Conservation (phyloP, 2,797 vertebrate species). For the Champsocephalus gunnari region DNA sequence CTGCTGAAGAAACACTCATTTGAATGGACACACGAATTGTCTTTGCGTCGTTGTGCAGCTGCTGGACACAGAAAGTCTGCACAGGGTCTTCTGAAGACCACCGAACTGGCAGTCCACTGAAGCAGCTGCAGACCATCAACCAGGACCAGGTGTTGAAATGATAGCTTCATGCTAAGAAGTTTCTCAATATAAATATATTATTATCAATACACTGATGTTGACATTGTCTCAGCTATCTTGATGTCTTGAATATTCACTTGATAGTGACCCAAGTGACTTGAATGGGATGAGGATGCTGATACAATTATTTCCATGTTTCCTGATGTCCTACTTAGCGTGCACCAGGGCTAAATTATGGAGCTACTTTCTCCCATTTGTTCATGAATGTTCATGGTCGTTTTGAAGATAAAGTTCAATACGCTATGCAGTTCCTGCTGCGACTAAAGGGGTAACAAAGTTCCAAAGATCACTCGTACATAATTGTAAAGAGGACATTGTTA, state of each 20-base stretch:
- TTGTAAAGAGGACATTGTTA: too few species aligned
- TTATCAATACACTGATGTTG: not conserved
- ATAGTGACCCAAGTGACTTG: too few species aligned
- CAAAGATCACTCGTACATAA: too few species aligned
- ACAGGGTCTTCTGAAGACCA: not conserved
- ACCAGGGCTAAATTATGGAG: too few species aligned
- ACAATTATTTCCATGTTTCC: not conserved
- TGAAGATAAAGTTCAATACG: too few species aligned
- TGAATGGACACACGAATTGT: slow-evolving; percentile 50
- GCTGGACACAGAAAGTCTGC: slow-evolving; percentile 17
- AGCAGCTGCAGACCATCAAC: slow-evolving; percentile 3
- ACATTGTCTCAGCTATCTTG: not conserved
- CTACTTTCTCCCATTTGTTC: too few species aligned
- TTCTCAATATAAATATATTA: not conserved
- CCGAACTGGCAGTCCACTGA: not conserved
- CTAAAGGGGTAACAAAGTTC: too few species aligned
- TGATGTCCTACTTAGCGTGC: too few species aligned
- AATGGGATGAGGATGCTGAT: not conserved
- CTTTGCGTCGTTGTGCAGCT: slow-evolving; percentile 47
- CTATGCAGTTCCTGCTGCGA: too few species aligned
- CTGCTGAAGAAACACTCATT: slow-evolving; percentile 59
- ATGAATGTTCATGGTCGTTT: too few species aligned
- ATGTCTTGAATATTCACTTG: not conserved
- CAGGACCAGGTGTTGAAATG: not conserved
- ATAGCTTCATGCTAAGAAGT: not conserved